Conservation (phyloP, 2,113 vertebrate genomes). For the Festucalex cinctus region DNA sequence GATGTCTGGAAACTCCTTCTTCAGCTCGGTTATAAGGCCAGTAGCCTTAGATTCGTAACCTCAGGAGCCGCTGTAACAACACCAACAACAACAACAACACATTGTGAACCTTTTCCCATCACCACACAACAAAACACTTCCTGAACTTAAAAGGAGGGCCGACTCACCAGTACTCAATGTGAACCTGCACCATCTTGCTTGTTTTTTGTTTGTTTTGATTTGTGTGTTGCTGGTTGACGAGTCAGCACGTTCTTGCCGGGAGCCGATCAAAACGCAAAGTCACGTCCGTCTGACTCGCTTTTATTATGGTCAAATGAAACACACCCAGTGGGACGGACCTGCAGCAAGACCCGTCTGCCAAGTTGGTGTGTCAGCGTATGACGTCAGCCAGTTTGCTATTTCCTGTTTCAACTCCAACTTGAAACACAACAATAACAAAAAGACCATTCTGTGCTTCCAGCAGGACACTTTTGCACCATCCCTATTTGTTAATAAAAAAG, state of each 20-base stretch:
- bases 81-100: background rate
- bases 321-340: conserved; percentile 28
- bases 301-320: conserved; percentile 1
- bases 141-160: background rate
- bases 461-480: background rate
- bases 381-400: background rate
- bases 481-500: too few relatives aligned
- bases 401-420: background rate
- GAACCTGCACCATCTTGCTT: conserved; percentile 21
- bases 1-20: conserved; percentile 40
- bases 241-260: background rate
- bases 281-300: background rate
- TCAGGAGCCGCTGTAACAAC: conserved; percentile 46
- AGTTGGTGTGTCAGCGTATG: background rate
- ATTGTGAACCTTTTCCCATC: background rate
- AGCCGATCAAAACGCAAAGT: background rate
- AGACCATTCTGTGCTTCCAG: too few relatives aligned
- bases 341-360: background rate
- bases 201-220: background rate
- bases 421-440: background rate
- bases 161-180: conserved; percentile 53
- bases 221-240: background rate
- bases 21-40: conserved; percentile 31
- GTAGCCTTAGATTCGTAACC: conserved; percentile 5
- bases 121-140: background rate